These are phyloP conservation scores for Himalopsyche japonica DNA, from an alignment of 2,888 invertebrate species.

Conservation along the genomic window DNA sequence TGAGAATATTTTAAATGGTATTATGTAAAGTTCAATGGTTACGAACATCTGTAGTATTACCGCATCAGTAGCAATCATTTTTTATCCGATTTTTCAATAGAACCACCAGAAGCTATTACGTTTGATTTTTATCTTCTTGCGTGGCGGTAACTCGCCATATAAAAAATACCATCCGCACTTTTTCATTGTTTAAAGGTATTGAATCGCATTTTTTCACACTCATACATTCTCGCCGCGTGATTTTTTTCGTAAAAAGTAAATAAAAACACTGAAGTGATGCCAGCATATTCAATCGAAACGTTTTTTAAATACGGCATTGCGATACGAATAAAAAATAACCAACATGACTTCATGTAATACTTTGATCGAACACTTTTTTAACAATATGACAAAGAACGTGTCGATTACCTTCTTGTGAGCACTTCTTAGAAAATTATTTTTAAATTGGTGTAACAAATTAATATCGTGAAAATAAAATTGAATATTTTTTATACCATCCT, in stretches of 20 bases:
- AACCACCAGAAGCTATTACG: not conserved
- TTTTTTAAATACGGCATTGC: not conserved
- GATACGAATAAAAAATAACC: no score
- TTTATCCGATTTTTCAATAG: not conserved
- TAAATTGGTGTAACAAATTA: no score
- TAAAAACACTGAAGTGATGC: not conserved
- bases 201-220: not conserved
- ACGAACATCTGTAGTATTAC: not conserved
- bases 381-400: no score
- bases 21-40: not conserved
- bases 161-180: not conserved
- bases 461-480: no score
- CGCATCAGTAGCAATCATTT: not conserved
- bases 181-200: not conserved
- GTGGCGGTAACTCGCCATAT: not conserved
- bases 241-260: not conserved
- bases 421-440: no score
- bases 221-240: not conserved
- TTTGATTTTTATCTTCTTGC: not conserved
- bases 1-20: no score
- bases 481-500: no score
- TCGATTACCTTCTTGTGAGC: no score
- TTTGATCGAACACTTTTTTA: no score
- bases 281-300: not conserved
- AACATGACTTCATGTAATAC: no score